Evolutionary conservation across 2,113 vertebrate genomes (phyloP), one percentile per base, ranked within the genome.

Genomic region (Morphnarchus princeps): DNA sequence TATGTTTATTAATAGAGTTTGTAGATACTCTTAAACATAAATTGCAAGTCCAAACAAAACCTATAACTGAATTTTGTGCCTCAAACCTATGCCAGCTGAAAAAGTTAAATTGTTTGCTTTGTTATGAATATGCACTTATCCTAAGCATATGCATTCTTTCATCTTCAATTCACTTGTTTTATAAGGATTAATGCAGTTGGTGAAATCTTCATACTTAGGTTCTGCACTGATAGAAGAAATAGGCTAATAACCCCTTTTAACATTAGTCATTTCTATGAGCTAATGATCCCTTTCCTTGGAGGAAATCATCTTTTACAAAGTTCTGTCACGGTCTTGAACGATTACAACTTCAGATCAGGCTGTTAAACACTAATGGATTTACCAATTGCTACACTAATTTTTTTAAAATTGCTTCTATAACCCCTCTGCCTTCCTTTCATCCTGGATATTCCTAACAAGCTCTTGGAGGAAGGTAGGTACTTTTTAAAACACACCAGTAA

Each of bases 251-350:
- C 31, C 38, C 18, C 12, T 52, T 61, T 55, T 81, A 91, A 62
- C 32, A 63, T 84, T 63, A 84, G 47, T 79, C 26, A 95, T 96
- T 95, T 87, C 69, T 67, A 43, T 87, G 77, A 95, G 57, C 22
- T 94, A 97, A 96, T 87, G 81, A 89, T 84, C 81, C 94, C 5
- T 89, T 78, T 93, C 69, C 47, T 93, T 84, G 20, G 61, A 94
- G 91, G 94, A 95, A 97, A 96, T 94, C 0, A 87, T 96, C 80
- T 93, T 91, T 94, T 82, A 47, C n/a, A 24, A 81, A 80, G 38
- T 36, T 71, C 83, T 81, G 52, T 59, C 91, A 84, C 0, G 5
- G 29, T 84, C 61, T 78, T 25, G 15, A 95, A 74, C 0, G 2
- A 93, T 28, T 78, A 25, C 47, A 69, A 24, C 43, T 72, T 93